Evolutionary conservation across 2,888 invertebrate species (phyloP).

Genomic region (Apamea anceps): DNA sequence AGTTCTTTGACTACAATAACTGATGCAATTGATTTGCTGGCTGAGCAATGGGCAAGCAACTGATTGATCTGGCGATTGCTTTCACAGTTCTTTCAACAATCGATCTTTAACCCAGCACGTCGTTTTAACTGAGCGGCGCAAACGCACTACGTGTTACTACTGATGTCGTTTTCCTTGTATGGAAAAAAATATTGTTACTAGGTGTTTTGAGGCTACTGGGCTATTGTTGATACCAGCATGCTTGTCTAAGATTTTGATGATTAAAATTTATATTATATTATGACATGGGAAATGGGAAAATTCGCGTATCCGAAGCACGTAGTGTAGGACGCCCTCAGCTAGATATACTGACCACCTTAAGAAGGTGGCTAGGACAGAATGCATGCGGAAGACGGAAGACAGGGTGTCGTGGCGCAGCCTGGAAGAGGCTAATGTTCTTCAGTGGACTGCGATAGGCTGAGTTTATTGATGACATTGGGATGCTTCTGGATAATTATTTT

Average conservation of each 20-base stretch:
- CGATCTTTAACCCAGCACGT: conserved; percentile 52
- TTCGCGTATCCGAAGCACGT: background rate
- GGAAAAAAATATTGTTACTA: conserved; percentile 19
- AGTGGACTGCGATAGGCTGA: background rate
- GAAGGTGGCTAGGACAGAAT: background rate
- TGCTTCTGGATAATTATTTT: background rate
- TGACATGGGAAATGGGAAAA: background rate
- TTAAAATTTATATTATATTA: background rate
- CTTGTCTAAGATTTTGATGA: background rate
- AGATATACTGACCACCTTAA: background rate
- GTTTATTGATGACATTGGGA: background rate
- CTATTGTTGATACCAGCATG: background rate
- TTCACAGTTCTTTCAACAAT: conserved; percentile 40
- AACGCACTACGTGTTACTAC: conserved; percentile 10
- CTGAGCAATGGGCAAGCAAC: background rate
- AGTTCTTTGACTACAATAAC: background rate
- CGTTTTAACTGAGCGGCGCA: conserved; percentile 11
- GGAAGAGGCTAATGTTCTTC: background rate
- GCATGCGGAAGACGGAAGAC: background rate
- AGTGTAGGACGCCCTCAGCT: background rate
- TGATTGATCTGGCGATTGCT: conserved; percentile 9
- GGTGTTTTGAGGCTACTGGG: background rate
- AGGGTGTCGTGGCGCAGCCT: background rate
- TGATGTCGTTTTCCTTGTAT: conserved; percentile 16
- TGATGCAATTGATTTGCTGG: background rate